Evolutionary conservation across 2,113 vertebrate genomes (phyloP).

Genomic region (Varanus salvator): DNA sequence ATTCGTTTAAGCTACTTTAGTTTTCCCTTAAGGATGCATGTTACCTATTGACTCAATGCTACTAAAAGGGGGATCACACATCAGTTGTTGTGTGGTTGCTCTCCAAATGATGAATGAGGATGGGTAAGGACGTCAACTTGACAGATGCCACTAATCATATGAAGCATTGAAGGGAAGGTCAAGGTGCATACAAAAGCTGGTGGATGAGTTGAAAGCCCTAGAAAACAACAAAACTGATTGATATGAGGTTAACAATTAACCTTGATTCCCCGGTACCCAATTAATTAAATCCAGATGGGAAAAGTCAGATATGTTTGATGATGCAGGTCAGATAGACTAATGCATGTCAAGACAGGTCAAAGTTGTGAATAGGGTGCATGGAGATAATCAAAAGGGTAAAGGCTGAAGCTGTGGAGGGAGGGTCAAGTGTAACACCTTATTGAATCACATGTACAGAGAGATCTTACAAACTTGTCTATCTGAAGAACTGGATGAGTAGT

Average conservation of each 20-base stretch:
- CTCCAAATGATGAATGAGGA: conserved; percentile 1
- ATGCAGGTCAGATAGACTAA: not conserved
- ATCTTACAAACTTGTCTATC: not conserved
- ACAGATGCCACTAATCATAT: conserved; percentile 4
- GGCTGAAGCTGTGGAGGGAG: not conserved
- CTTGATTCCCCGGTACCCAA: not conserved
- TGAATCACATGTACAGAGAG: not conserved
- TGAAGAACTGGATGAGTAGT: not conserved
- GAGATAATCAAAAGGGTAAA: not conserved
- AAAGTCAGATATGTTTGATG: conserved; percentile 7
- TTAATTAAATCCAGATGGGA: conserved; percentile 19
- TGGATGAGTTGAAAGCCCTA: not conserved
- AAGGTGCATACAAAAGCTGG: not conserved
- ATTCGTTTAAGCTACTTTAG: not conserved
- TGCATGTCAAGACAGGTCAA: not conserved
- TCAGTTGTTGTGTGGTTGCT: not conserved
- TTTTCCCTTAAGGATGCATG: not conserved
- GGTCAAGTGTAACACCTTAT: not conserved
- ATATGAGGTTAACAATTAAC: conserved; percentile 27
- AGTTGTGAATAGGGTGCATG: not conserved
- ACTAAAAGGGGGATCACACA: not conserved
- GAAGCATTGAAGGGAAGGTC: not conserved
- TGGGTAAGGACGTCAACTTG: not conserved
- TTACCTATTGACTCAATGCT: not conserved
- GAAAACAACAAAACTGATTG: not conserved